These are phyloP conservation scores for Lasioglossum pauxillum DNA, from an alignment of 2,888 invertebrate genomes.

Conservation along the genomic window DNA sequence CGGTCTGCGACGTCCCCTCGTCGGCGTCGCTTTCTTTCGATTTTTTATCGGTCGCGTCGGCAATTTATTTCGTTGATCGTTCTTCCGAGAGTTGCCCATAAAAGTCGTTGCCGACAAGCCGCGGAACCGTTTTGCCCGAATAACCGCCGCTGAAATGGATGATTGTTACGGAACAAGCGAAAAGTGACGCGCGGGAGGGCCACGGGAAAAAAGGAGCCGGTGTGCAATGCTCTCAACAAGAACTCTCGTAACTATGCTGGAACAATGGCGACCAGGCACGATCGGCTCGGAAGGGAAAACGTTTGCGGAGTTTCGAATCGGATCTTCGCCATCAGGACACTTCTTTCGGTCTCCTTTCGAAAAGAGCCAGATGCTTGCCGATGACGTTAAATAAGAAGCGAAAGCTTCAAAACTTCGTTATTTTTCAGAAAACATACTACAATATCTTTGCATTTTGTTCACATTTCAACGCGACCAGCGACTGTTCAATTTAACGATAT, in stretches of 20 bases:
- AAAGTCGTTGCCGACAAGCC: conserved; percentile 62
- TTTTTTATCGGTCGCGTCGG: conserved; percentile 59
- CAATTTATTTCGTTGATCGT: conserved; percentile 71
- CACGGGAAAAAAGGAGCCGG: background rate
- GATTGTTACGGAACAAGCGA: conserved; percentile 37
- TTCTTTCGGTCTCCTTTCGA: background rate
- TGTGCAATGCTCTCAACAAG: background rate
- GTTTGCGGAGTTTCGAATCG: background rate
- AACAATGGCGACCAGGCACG: background rate
- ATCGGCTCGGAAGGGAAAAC: background rate
- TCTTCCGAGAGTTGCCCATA: conserved; percentile 68
- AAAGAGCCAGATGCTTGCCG: background rate
- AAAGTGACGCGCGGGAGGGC: conserved; percentile 7
- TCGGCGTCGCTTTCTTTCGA: conserved; percentile 27
- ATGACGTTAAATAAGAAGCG: background rate
- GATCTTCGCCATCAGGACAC: background rate
- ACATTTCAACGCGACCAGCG: background rate
- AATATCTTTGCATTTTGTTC: background rate
- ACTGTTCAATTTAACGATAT: too few relatives aligned
- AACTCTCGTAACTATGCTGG: conserved; percentile 18
- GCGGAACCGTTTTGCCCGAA: conserved; percentile 53
- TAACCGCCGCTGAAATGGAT: conserved; percentile 35
- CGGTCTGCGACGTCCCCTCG: conserved; percentile 26
- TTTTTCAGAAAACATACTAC: background rate
- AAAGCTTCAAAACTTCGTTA: background rate